Base-by-base conservation (phyloP, 53 echinoderm and acorn worm genomes). In the Stichopus horrens region DNA sequence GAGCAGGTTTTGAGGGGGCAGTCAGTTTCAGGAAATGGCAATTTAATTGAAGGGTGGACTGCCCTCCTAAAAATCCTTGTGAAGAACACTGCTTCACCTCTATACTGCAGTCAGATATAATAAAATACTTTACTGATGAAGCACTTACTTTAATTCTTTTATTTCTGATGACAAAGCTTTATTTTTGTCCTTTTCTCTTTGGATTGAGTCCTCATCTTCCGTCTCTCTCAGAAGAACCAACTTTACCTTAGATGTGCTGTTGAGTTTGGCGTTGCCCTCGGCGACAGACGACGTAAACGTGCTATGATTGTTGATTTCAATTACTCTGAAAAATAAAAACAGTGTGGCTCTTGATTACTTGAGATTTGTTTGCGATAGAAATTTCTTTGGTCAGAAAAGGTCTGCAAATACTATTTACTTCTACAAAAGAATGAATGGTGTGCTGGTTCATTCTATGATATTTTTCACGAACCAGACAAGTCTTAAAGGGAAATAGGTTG, bases 301-400 rank as follows among this genome's bases (percentile, higher is more conserved):
- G 83, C 86, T 94, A 75, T 95, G 92, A 55, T 94, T 93, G 53
- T 95, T 97, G 20, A 97, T 88, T 77, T 95, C 97, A 52, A 93
- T 23, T 6, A 97, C 11, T 86, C 97, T 95, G 87, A 4, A 52
- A 59, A 22, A 55, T 13, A 14, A 14, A 37, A 52, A 88, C n/a
- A 6, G 57, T 37, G 37, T 37, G 37, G 2, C 37, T 37, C 37
- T 37, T 37, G 37, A 37, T 37, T 37, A 37, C 37, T 37, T 37
- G 37, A 37, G 37, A 37, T 37, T 37, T 37, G 0, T 37, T 2
- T 37, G 37, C 2, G 37, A 37, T 2, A 37, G 37, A 37, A 37
- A 37, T 37, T 0, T 37, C 37, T 37, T 37, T 2, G 37, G 37
- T 37, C 37, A 37, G 37, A 37, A 37, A 37, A 37, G 37, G 37